Evolutionary conservation across 2,113 vertebrate species (phyloP), one percentile per base, ranked within the genome.

Genomic region (Caretta caretta): DNA sequence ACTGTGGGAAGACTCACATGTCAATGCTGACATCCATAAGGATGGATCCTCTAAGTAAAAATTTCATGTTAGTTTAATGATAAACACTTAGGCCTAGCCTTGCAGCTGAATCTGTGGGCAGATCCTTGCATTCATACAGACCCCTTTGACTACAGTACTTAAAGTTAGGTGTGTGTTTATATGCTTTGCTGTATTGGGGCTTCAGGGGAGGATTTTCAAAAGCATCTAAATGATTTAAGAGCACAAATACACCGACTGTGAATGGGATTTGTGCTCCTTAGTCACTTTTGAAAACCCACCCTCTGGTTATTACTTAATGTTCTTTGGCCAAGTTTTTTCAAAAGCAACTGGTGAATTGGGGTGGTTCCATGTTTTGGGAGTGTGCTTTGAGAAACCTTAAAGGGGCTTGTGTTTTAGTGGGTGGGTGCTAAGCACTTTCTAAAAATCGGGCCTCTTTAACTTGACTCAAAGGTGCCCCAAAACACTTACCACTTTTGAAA

Each of bases 21-120:
- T 27, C 57, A n/a, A 69, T 38, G 85, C 35, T 93, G 94, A 95
- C 80, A 13, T 93, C 89, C 80, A 91, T 54, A 42, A 75, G 94
- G 88, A 84, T n/a, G 65, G 46, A 83, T 35, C 20, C 6, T 6
- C 29, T 62, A 81, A 80, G 88, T 94, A 83, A 86, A 78, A 48
- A 19, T 1, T 4, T 78, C 38, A 62, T 95, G 72, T n/a, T 93
- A 84, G 57, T 88, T 96, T 57, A 38, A 42, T 87, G 27, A 89
- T 92, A 91, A 94, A 83, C 14, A 8, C 83, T 95, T 49, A 90
- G 48, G 13, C 1, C 2, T 85, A 19, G 83, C 88, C 51, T 38
- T 56, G 75, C 0, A 0, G 59, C 35, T 90, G 94, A 89, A 38
- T 81, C n/a, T 25, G 78, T 75, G 72, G 85, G 78, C 49, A 95